phyloP scores from a whole-genome alignment of 1,140 invertebrate genomes.

The Daktulosphaira vitifoliae region DNA sequence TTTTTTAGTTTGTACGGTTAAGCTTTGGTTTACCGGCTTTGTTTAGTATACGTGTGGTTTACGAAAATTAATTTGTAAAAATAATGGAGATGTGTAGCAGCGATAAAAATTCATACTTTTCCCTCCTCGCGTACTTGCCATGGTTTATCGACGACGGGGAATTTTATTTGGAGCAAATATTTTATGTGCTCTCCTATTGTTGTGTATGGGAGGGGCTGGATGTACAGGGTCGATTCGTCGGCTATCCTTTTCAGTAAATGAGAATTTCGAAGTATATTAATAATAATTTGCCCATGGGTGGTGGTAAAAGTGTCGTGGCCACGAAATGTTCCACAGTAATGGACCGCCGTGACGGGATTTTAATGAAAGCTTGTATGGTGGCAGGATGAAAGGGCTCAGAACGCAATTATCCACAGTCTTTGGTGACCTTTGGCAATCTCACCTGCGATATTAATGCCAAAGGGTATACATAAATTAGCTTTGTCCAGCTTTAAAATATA shows the following conservation, averaged over 20 bases:
- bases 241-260: slow-evolving; percentile 29
- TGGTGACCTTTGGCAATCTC: slow-evolving; percentile 29
- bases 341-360: slow-evolving; percentile 29
- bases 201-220: neutral
- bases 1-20: neutral
- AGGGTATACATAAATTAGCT: slow-evolving; percentile 30
- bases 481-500: no score
- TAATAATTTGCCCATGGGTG: slow-evolving; percentile 27
- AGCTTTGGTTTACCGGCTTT: slow-evolving; percentile 14
- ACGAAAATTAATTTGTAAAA: slow-evolving; percentile 26
- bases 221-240: slow-evolving; percentile 4
- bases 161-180: no score
- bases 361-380: slow-evolving; percentile 21
- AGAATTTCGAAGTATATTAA: slow-evolving; percentile 31
- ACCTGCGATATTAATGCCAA: slow-evolving; percentile 21
- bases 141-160: no score
- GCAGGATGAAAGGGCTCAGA: slow-evolving; percentile 15
- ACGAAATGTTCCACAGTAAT: slow-evolving; percentile 8
- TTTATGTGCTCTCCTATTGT: no score
- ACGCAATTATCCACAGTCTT: slow-evolving; percentile 28
- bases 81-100: slow-evolving; percentile 1
- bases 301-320: slow-evolving; percentile 20
- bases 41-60: neutral
- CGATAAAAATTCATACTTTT: slow-evolving; percentile 1
- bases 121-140: no score